Evolutionary conservation across 2,888 invertebrate species (phyloP), one percentile per base, ranked within the genome.

Genomic region (Antitype chi): DNA sequence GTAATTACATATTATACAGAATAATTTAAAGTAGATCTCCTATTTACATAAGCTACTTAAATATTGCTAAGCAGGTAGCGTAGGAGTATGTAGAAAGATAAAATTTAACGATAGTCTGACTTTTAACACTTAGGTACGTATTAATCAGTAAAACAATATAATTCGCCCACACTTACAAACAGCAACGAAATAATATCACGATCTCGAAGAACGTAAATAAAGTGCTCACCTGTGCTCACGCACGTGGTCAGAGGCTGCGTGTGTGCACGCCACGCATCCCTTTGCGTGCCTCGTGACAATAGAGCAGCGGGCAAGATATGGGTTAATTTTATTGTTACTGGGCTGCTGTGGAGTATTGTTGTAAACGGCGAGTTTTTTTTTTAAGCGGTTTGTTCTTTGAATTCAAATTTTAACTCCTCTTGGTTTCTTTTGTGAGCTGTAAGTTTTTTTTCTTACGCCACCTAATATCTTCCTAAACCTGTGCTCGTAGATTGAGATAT

Each of bases 181-280:
- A 23, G 57, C 52, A 62, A 70, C 49, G 43, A 74, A 70, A 76
- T 73, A 57, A 15, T 70, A 64, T 73, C 32, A 85, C 63, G 63
- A 69, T 32, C 70, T 25, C 28, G 8, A 52, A 47, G 47, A 32
- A 25, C 77, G 67, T 77, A 73, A 85, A 82, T 85, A 77, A 81
- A 83, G 70, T 59, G 78, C 68, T 81, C 84, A 82, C 87, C 78
- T 83, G 70, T 59, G 78, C 68, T 81, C 84, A 82, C 87, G 79
- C 84, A 82, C 87, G 79, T 75, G 78, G 68, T 57, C 77, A 72
- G 64, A 77, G 55, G 17, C 64, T 82, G 82, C 72, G 84, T 85
- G 79, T 70, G 81, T 83, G 90, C 85, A 84, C 71, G 82, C 81
- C 87, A 87, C 88, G 87, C 82, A 87, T 75, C 80, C 71, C 74